These are phyloP conservation scores for Nyctibius bracteatus DNA, from an alignment of 2,113 vertebrate species.

Conservation along the genomic window DNA sequence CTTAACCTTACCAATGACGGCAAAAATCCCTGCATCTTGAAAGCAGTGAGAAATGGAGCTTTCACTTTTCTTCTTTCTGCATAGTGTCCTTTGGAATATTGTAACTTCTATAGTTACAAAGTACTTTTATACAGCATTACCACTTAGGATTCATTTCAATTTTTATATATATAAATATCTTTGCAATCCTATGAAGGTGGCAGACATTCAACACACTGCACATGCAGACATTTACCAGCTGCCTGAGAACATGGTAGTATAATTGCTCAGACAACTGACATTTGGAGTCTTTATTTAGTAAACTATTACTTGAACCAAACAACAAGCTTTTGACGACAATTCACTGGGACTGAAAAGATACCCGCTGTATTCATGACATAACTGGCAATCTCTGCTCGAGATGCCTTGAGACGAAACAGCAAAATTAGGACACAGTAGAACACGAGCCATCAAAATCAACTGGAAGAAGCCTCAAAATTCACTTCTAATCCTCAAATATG, in stretches of 20 bases:
- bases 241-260: accelerated
- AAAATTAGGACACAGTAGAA: neutral
- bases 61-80: neutral
- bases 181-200: neutral
- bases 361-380: neutral
- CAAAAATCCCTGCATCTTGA: neutral
- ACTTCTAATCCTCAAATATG: neutral
- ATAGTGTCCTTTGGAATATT: neutral
- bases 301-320: neutral
- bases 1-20: neutral
- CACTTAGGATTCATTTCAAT: neutral
- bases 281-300: neutral
- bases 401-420: neutral
- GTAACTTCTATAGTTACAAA: neutral
- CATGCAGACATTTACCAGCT: neutral
- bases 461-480: neutral
- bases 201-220: neutral
- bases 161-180: accelerated
- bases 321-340: neutral
- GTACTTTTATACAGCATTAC: neutral
- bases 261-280: neutral
- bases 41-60: neutral
- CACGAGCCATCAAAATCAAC: neutral
- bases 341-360: neutral
- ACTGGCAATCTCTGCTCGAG: neutral